A percentile compares a stretch with the other conserved stretches of the same genome.
phyloP scores from a whole-genome alignment of 2,888 invertebrate genomes.

The Buathra laborator region DNA sequence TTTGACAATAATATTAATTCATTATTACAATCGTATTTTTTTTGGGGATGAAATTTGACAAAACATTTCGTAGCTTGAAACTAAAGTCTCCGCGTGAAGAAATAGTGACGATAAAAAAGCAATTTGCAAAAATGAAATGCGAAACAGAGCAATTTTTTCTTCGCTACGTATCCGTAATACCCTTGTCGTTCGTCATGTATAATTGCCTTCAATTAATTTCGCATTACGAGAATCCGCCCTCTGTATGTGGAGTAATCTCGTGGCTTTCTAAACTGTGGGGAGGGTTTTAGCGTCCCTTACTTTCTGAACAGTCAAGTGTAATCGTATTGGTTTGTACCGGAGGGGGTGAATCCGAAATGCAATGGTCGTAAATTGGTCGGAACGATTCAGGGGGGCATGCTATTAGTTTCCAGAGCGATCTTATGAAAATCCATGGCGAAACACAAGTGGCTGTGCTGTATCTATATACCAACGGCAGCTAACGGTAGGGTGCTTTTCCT shows the following conservation, averaged over 20 bases:
- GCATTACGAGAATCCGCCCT: slow-evolving; percentile 45
- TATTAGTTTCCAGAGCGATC: slow-evolving; percentile 71
- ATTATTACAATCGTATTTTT: background rate
- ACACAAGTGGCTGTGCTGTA: slow-evolving; percentile 67
- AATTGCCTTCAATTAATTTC: slow-evolving; percentile 61
- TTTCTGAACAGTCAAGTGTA: slow-evolving; percentile 48
- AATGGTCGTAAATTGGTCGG: slow-evolving; percentile 59
- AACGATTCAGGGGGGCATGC: slow-evolving; percentile 48
- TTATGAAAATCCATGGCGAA: slow-evolving; percentile 81
- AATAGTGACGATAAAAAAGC: no score
- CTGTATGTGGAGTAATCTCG: slow-evolving; percentile 8
- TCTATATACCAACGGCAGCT: slow-evolving; percentile 7
- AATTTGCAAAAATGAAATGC: background rate
- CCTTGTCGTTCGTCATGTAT: slow-evolving; percentile 37
- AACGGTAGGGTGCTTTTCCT: slow-evolving; percentile 58
- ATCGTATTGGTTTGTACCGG: slow-evolving; percentile 59
- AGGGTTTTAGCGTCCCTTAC: slow-evolving; percentile 28
- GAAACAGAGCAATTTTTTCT: background rate
- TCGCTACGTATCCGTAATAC: background rate
- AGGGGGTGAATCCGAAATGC: slow-evolving; percentile 43
- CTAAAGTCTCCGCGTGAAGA: no score
- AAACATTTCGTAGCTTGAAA: no score
- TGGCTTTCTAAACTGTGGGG: slow-evolving; percentile 23
- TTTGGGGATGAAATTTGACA: background rate
- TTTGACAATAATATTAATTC: background rate